Base-by-base conservation (phyloP, 2,888 invertebrate species). In the Eupithecia tripunctaria region DNA sequence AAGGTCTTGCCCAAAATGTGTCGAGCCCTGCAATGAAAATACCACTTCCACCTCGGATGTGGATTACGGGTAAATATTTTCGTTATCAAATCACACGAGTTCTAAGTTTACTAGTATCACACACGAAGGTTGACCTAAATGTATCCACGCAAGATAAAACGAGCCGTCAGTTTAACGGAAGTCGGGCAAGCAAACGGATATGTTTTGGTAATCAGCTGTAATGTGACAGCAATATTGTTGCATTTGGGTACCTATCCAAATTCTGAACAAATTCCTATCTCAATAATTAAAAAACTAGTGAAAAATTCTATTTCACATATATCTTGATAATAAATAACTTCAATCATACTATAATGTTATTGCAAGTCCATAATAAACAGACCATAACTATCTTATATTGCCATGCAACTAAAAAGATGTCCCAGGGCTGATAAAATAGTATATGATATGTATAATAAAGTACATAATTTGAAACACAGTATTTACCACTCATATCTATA, bases 1-100 rank as follows among this genome's bases (percentile, higher is more conserved):
- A 94, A 90, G 93, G 91, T 84, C 88, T 93, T 72, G 82, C 88
- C 47, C 86, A 85, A 81, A 85, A 85, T 79, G 77, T 88, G 81
- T 86, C 87, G 75, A 92, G 89, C 84, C 86, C 92, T 81, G 85
- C 89, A 67, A 88, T 93, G 87, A 94, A 93, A 88, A 93, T 95
- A 89, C 95, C 95, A 83, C 88, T 94, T 82, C 95, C 94, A 77
- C 95, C 95, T 81, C 90, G 92, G 83, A 85, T 92, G 81, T 94
- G 93, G 92, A 91, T 93, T 75, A 93, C 94, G 88, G 94, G 94
- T 93, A 83, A 88, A 81, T 79, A 70, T 77, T 67, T 43, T 71
- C 15, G 67, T 32, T 71, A 71, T 59, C 47, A 70, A 41, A 64
- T 62, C 68, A 43, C 63, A 65, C 29, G n/a, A 68, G 10, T 62